Conservation (phyloP, 2,797 vertebrate species). For the Dallia pectoralis region DNA sequence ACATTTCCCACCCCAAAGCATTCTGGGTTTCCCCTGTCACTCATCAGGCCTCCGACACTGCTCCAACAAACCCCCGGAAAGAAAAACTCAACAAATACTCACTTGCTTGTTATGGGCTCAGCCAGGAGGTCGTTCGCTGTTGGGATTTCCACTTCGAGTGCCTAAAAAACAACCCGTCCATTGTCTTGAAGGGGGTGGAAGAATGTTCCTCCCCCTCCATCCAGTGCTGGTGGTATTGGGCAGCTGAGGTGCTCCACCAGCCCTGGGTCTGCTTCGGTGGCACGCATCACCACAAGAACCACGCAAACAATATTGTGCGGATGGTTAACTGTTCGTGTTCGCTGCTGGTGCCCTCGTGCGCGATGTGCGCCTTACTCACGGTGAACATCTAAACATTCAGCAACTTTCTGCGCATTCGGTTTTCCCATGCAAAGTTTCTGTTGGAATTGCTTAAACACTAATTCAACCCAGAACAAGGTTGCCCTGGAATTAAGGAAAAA, state of each 20-base stretch:
- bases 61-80: background rate
- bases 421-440: conserved; percentile 54
- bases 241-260: conserved; percentile 37
- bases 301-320: conserved; percentile 29
- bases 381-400: conserved; percentile 57
- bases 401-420: conserved; percentile 55
- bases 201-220: conserved; percentile 39
- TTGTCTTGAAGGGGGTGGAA: conserved; percentile 40
- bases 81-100: conserved; percentile 41
- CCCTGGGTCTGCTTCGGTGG: conserved; percentile 50
- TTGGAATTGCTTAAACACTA: conserved; percentile 57
- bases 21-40: conserved; percentile 36
- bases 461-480: conserved; percentile 49
- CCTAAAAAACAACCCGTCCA: conserved; percentile 50
- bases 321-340: conserved; percentile 55
- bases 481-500: conserved; percentile 19
- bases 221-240: conserved; percentile 52
- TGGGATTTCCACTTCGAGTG: conserved; percentile 64
- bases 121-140: conserved; percentile 55
- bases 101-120: conserved; percentile 45
- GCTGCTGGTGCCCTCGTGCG: conserved; percentile 58
- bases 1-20: conserved; percentile 28
- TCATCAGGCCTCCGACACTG: conserved; percentile 32
- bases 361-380: conserved; percentile 49
- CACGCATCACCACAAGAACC: conserved; percentile 34